Evolutionary conservation across 2,797 vertebrate species (phyloP), one percentile per base, ranked within the genome.

Genomic region (Crenichthys baileyi): DNA sequence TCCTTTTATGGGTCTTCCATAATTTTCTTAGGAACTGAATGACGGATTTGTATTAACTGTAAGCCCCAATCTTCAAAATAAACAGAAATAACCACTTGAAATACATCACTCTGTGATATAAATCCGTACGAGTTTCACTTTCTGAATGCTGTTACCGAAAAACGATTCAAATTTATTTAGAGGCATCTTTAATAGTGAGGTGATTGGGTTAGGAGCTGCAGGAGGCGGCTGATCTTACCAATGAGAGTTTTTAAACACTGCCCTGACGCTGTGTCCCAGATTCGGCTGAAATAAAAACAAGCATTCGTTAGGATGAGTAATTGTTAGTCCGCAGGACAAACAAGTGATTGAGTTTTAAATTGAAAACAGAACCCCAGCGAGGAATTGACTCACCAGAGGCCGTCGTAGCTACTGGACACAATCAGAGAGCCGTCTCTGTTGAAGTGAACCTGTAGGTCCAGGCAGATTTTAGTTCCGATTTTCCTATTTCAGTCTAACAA

Each of bases 221-320:
- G 51, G 39, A 1, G 2, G 31, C 4, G 68, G 22, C 7, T 70
- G 73, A 70, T 50, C 96, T 97, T 91, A 99, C 98, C 98, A 18
- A 99, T 99, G 85, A 99, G 96, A 0, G 98, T 99, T 96, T 99
- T 99, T 93, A 99, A 95, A 94, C 98, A 99, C 95, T 99, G 98
- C 4, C 98, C 98, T 0, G 98, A 99, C 1, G 98, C 98, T 0
- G 98, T 99, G 92, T 99, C 98, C 98, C 98, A 99, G 94, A 99
- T 99, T 80, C 98, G 98, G 85, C 98, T 99, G 61, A 71, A 87
- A 70, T 20, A 48, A 71, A 44, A 67, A 31, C n/a, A 63, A 1
- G 4, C 8, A 31, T 67, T 84, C 68, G 51, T 29, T 26, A 60
- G 26, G 5, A 70, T 8, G 9, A 2, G 51, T 18, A 67, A 5